phyloP scores from a whole-genome alignment of 2,888 invertebrate species.

The Lasioglossum pauxillum region DNA sequence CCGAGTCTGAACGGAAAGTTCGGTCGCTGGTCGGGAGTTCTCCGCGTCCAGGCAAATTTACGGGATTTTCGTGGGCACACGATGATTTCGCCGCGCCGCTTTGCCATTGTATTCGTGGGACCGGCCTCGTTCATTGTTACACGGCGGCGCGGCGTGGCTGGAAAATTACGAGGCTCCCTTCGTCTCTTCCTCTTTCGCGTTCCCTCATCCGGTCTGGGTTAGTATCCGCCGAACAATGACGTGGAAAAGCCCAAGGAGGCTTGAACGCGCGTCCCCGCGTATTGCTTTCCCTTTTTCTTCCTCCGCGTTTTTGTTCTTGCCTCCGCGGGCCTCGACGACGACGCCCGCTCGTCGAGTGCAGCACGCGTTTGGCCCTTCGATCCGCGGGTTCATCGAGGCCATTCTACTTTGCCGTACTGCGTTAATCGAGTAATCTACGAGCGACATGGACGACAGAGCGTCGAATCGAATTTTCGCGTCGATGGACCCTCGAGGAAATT shows the following conservation, averaged over 20 bases:
- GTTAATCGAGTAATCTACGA: background rate
- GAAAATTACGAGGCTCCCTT: conserved; percentile 70
- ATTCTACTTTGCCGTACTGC: background rate
- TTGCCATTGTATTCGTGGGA: conserved; percentile 63
- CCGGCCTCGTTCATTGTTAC: conserved; percentile 68
- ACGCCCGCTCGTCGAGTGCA: background rate
- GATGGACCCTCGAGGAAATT: background rate
- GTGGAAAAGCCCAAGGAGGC: conserved; percentile 68
- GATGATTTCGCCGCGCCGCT: conserved; percentile 59
- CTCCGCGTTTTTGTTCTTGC: background rate
- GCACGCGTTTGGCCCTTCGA: conserved; percentile 1
- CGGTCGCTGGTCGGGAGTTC: conserved; percentile 9
- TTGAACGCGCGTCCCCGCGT: conserved; percentile 46
- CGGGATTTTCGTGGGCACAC: conserved; percentile 61
- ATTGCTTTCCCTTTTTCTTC: conserved; percentile 6
- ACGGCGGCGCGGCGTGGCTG: conserved; percentile 58
- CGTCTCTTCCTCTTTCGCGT: conserved; percentile 56
- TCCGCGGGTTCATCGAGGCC: background rate
- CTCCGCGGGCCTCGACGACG: background rate
- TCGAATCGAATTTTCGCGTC: background rate
- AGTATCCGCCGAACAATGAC: conserved; percentile 63
- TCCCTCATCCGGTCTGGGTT: conserved; percentile 59
- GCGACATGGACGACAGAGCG: background rate
- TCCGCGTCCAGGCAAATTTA: conserved; percentile 56
- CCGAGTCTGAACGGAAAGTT: conserved; percentile 8